phyloP scores from a whole-genome alignment of 1,140 invertebrate genomes.

The Linepithema humile region DNA sequence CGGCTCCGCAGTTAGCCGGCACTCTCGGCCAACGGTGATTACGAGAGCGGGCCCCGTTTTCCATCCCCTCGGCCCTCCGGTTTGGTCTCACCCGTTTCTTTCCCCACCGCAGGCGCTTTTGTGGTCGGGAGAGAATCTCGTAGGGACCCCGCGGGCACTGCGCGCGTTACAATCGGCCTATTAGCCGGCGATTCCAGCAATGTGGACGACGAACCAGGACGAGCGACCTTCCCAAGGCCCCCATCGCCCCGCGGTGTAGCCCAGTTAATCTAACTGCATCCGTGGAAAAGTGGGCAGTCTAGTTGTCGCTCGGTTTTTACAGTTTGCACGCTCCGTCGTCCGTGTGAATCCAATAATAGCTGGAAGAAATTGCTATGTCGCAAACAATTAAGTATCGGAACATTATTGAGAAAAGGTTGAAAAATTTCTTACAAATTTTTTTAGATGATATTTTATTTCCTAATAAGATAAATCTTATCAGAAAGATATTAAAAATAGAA shows the following conservation, averaged over 20 bases:
- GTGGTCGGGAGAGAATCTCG: neutral
- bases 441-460: too few species aligned
- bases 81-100: neutral
- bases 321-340: neutral
- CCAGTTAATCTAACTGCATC: conserved; percentile 46
- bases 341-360: neutral
- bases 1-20: conserved; percentile 36
- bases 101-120: conserved; percentile 48
- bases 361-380: neutral
- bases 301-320: conserved; percentile 8
- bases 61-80: neutral
- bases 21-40: conserved; percentile 57
- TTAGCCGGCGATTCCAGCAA: conserved; percentile 72
- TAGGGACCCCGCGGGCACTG: conserved; percentile 16
- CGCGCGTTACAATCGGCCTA: conserved; percentile 59
- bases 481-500: too few species aligned
- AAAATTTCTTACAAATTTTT: too few species aligned
- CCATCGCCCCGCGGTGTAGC: neutral
- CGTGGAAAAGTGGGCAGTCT: neutral
- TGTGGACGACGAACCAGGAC: conserved; percentile 60
- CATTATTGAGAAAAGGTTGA: too few species aligned
- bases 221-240: conserved; percentile 73
- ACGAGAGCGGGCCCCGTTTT: conserved; percentile 31
- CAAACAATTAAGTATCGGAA: too few species aligned
- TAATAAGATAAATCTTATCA: neutral